Percentiles rank a stretch among this genome's conserved stretches.
These are phyloP conservation scores for Micromesistius poutassou DNA, from an alignment of 2,797 vertebrate species.

Conservation along the genomic window DNA sequence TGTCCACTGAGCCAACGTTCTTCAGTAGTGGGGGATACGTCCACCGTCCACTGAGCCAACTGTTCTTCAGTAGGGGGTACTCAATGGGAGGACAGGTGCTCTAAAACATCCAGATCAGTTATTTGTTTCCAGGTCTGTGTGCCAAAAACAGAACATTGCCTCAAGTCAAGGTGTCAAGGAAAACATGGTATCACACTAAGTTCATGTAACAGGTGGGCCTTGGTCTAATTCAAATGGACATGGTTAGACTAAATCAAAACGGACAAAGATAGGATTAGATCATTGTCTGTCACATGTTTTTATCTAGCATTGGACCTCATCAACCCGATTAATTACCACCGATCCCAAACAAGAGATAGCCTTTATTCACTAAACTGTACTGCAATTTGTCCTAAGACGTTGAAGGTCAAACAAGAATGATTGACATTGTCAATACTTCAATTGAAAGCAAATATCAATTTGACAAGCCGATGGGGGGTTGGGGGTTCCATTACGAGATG, in stretches of 20 bases:
- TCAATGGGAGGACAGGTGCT: background rate
- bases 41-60: too few relatives aligned
- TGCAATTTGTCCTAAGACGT: conserved; percentile 5
- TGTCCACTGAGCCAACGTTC: too few relatives aligned
- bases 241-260: too few relatives aligned
- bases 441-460: conserved; percentile 27
- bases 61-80: too few relatives aligned
- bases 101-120: background rate
- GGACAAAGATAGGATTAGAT: background rate
- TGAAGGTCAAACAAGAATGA: conserved; percentile 20
- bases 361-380: background rate
- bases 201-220: too few relatives aligned
- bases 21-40: too few relatives aligned
- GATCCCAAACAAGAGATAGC: background rate
- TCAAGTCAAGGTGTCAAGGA: background rate
- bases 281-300: background rate
- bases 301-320: background rate
- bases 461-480: conserved; percentile 32
- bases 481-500: conserved; percentile 53
- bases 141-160: background rate
- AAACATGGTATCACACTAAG: background rate
- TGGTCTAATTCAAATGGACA: too few relatives aligned
- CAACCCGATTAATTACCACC: background rate
- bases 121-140: background rate
- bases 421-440: conserved; percentile 13